Percentiles rank a stretch among this genome's conserved stretches.
Evolutionary conservation across 2,888 invertebrate genomes (phyloP).

Genomic region (Corbicula japonica): DNA sequence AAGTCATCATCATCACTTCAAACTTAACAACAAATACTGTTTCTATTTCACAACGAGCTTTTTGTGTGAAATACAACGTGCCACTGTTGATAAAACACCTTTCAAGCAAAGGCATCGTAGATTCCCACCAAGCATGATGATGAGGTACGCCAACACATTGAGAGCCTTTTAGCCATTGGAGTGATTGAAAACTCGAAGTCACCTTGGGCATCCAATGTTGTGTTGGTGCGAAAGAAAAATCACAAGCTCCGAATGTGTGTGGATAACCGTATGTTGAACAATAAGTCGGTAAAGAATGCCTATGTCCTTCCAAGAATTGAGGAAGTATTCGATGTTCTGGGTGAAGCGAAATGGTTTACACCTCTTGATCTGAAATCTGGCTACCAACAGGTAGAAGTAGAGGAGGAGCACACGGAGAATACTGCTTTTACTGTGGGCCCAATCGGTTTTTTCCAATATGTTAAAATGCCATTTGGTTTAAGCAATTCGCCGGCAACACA

Average conservation of each 20-base stretch:
- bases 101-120: background rate
- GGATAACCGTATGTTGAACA: slow-evolving; percentile 17
- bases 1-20: background rate
- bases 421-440: slow-evolving; percentile 26
- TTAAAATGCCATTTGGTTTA: slow-evolving; percentile 27
- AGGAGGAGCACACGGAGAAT: slow-evolving; percentile 18
- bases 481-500: slow-evolving; percentile 29
- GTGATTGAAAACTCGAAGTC: background rate
- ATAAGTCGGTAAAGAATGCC: slow-evolving; percentile 10
- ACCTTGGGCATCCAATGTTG: slow-evolving; percentile 1
- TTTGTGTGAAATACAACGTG: slow-evolving; percentile 20
- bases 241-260: slow-evolving; percentile 23
- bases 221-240: slow-evolving; percentile 22
- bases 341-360: slow-evolving; percentile 15
- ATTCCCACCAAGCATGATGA: background rate
- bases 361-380: slow-evolving; percentile 12
- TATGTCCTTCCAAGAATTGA: slow-evolving; percentile 22
- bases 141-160: no score
- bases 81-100: background rate
- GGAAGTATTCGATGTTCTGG: no score
- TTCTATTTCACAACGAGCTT: slow-evolving; percentile 4
- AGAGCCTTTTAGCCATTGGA: no score
- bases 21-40: slow-evolving; percentile 15
- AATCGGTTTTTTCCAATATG: slow-evolving; percentile 15
- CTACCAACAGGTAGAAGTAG: slow-evolving; percentile 15